A percentile compares a stretch with the other conserved stretches of the same genome.
Evolutionary conservation across 64 coral and sea anemone species (phyloP).

Genomic region (Pocillopora verrucosa): DNA sequence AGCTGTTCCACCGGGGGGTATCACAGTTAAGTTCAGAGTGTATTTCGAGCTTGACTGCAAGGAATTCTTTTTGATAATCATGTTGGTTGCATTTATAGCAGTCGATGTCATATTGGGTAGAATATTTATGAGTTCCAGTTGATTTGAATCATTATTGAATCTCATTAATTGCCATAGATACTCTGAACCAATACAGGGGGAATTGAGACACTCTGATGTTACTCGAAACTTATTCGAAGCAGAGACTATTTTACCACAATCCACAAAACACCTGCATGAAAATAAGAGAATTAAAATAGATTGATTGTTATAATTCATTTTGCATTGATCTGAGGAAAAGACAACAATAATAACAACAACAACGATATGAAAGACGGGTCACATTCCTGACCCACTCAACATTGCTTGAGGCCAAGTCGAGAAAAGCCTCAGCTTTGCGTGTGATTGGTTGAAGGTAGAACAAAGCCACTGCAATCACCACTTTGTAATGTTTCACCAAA

Average conservation of each 20-base stretch:
- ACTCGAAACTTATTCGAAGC: slow-evolving; percentile 25
- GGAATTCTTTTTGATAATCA: slow-evolving; percentile 10
- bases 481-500: too few relatives aligned
- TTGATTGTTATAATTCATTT: background rate
- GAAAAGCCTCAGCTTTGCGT: too few relatives aligned
- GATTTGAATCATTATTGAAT: background rate
- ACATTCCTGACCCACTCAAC: too few relatives aligned
- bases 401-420: too few relatives aligned
- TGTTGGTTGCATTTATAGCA: background rate
- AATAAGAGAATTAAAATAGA: background rate
- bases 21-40: background rate
- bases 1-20: background rate
- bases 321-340: too few relatives aligned
- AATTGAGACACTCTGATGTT: slow-evolving; percentile 22
- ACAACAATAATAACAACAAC: background rate
- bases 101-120: slow-evolving; percentile 18
- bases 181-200: slow-evolving; percentile 32
- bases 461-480: too few relatives aligned
- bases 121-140: background rate
- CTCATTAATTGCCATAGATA: slow-evolving; percentile 1
- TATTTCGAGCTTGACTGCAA: background rate
- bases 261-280: slow-evolving; percentile 11
- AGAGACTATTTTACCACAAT: slow-evolving; percentile 7
- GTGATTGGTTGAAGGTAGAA: too few relatives aligned
- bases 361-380: too few relatives aligned